Percentiles rank a stretch among this genome's conserved stretches.
phyloP scores from a whole-genome alignment of 2,113 vertebrate genomes.

The Aptenodytes forsteri region DNA sequence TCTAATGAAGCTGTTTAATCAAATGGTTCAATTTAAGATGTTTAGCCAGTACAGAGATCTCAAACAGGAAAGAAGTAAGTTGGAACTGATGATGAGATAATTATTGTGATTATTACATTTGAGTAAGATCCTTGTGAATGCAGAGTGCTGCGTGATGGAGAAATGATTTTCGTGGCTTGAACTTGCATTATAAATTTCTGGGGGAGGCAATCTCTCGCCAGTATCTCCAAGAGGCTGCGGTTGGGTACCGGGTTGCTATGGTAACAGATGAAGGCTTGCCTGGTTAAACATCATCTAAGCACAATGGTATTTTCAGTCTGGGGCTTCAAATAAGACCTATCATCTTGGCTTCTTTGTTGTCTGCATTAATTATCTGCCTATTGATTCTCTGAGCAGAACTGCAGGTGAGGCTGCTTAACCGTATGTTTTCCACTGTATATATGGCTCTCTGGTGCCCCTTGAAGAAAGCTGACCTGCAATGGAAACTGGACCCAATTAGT shows the following conservation, averaged over 20 bases:
- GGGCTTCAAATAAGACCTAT: slow-evolving; percentile 47
- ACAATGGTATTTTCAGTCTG: slow-evolving; percentile 27
- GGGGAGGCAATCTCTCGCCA: slow-evolving; percentile 45
- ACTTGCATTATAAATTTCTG: not conserved
- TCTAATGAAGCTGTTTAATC: not conserved
- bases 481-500: not conserved
- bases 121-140: slow-evolving; percentile 15
- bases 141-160: not conserved
- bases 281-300: slow-evolving; percentile 43
- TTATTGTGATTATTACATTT: slow-evolving; percentile 26
- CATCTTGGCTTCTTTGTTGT: slow-evolving; percentile 40
- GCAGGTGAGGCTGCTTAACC: not conserved
- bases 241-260: slow-evolving; percentile 80
- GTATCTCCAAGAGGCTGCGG: slow-evolving; percentile 65
- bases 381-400: not conserved
- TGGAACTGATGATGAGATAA: not conserved
- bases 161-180: slow-evolving; percentile 34
- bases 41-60: not conserved
- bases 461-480: not conserved
- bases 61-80: slow-evolving; percentile 3
- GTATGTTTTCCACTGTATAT: not conserved
- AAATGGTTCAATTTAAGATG: not conserved
- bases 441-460: not conserved
- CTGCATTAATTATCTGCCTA: slow-evolving; percentile 9
- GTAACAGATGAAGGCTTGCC: slow-evolving; percentile 74